Base-by-base conservation (phyloP, 1,140 invertebrate species). In the Philotrypesis tridentata region DNA sequence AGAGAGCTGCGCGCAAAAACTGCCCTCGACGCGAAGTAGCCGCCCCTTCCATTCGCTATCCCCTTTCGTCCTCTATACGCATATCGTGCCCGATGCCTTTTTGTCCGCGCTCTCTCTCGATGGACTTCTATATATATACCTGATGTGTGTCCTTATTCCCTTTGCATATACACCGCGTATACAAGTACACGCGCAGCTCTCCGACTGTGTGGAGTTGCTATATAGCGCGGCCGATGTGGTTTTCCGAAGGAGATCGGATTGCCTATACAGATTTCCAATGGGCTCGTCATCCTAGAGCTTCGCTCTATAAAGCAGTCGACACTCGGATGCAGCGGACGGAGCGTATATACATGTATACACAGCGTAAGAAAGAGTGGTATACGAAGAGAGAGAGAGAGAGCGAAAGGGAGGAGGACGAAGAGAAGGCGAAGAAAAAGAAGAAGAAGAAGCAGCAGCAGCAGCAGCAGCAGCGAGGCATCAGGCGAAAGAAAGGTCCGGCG, bases 361-460 rank as follows among this genome's bases (percentile, higher is more conserved):
- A 14, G 63, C n/a, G 12, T 31, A 77, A 65, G 55, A 72, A 25
- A 65, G 27, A 61, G 78, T 70, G 55, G 82, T n/a, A 74, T 17
- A 82, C 82, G 71, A 80, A 82, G 72, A 71, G 55, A 85, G 79
- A 29, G 67, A 43, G 43, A 78, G 71, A 73, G 74, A 67, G 68
- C 55, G 37, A 43, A 9, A 73, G 40, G 40, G 68, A 70, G 48
- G 48, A 72, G 48, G 72, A 82, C 48, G 70, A 21, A 71, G 79
- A n/a, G n/a, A n/a, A n/a, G n/a, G n/a, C n/a, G n/a, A 82, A 67
- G 80, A 72, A 81, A 82, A 82, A 43, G 40, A 43, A 43, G 40
- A 43, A 43, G 40, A 43, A 43, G 40, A 43, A 79, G 12, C 76
- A 84, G 84, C 82, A 85, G 83, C 84, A 86, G 60, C 40, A 23